A percentile compares a stretch with the other conserved stretches of the same genome.
Evolutionary conservation across 2,113 vertebrate species (phyloP).

Genomic region (Chaetorhynchus papuensis): DNA sequence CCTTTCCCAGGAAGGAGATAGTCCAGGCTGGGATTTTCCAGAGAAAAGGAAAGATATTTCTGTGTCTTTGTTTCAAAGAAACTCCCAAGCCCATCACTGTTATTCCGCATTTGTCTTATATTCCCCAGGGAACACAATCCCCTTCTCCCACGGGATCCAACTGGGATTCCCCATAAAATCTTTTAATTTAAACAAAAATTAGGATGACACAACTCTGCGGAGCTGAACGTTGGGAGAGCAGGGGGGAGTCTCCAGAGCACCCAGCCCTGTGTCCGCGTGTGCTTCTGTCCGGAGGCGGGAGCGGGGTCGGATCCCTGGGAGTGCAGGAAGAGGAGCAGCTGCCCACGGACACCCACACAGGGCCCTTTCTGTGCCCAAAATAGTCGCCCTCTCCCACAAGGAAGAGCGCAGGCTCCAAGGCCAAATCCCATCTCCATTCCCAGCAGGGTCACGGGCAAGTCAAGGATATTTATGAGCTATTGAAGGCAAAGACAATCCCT

Average conservation of each 20-base stretch:
- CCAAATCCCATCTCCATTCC: background rate
- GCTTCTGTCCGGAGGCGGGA: rapidly evolving
- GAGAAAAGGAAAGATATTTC: background rate
- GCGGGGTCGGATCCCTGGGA: background rate
- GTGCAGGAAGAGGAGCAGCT: slow-evolving; percentile 1
- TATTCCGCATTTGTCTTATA: background rate
- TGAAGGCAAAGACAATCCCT: slow-evolving; percentile 19
- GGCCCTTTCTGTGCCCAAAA: background rate
- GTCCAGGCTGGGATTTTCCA: background rate
- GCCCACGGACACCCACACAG: background rate
- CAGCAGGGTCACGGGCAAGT: background rate
- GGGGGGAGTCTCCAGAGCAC: background rate
- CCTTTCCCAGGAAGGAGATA: background rate
- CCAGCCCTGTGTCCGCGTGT: background rate
- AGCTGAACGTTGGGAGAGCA: background rate
- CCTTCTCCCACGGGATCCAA: background rate
- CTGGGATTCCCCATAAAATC: background rate
- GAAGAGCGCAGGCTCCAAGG: background rate
- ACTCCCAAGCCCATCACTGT: rapidly evolving
- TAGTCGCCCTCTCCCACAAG: background rate
- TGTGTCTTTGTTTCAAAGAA: background rate
- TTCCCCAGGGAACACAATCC: background rate
- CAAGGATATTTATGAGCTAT: background rate
- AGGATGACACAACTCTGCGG: background rate
- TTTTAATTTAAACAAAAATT: background rate